phyloP scores from a whole-genome alignment of 1,140 invertebrate species.

The Nephila pilipes region DNA sequence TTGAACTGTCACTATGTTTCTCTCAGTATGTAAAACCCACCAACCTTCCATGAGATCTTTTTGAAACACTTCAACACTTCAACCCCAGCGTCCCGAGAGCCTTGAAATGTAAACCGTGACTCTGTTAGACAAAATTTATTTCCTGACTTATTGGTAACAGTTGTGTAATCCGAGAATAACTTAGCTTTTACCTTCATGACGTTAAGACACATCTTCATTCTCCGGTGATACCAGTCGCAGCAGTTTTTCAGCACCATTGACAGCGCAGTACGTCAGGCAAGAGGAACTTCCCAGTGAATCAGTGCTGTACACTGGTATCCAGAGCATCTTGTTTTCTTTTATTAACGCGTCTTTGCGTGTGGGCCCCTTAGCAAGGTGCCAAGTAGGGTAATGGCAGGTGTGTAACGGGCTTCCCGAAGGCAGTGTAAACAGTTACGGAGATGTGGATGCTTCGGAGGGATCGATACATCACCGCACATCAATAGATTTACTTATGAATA shows the following conservation, averaged over 20 bases:
- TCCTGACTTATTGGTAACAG: constrained; percentile 64
- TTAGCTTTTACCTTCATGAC: constrained; percentile 32
- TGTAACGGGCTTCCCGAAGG: not conserved
- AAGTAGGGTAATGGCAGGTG: constrained; percentile 65
- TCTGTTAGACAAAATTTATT: constrained; percentile 4
- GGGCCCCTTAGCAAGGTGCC: constrained; percentile 61
- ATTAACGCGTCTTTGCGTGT: constrained; percentile 31
- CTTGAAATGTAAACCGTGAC: not conserved
- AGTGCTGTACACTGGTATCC: constrained; percentile 4
- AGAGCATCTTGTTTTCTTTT: constrained; percentile 27
- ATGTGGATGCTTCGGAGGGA: not conserved
- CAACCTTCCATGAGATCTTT: not conserved
- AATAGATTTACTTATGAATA: too few species aligned
- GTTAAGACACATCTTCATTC: constrained; percentile 53
- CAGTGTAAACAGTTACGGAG: not conserved
- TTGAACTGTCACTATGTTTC: too few species aligned
- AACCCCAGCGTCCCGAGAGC: constrained; percentile 10
- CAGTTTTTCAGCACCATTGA: constrained; percentile 61
- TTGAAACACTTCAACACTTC: not conserved
- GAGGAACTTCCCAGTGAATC: constrained; percentile 23
- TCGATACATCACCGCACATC: not conserved
- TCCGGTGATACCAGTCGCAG: constrained; percentile 43
- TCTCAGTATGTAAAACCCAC: too few species aligned
- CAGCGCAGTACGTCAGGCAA: constrained; percentile 40
- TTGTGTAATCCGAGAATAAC: constrained; percentile 53